These are phyloP conservation scores for Leiothrix lutea DNA, from an alignment of 2,113 vertebrate species.

Conservation along the genomic window DNA sequence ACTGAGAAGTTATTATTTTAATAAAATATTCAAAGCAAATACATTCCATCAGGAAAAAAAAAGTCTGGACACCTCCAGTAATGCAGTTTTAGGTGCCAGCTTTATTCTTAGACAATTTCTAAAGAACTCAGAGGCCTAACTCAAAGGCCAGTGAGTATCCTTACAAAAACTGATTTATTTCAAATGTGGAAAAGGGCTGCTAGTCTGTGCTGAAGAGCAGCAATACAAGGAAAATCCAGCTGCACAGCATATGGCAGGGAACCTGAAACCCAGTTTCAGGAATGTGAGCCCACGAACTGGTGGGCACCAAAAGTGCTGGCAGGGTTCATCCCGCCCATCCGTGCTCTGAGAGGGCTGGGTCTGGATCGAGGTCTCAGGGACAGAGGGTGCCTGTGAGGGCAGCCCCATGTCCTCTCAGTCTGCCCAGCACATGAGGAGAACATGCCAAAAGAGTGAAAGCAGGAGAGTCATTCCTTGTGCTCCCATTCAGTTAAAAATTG, in stretches of 20 bases:
- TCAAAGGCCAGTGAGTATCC: neutral
- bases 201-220: neutral
- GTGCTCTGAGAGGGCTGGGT: neutral
- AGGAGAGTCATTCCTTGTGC: neutral
- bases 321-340: neutral
- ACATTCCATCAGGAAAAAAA: neutral
- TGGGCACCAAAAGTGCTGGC: neutral
- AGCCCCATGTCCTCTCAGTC: neutral
- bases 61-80: neutral
- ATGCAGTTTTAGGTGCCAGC: neutral
- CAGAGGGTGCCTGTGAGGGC: accelerated
- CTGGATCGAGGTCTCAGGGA: accelerated
- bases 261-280: neutral
- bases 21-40: neutral
- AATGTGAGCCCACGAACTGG: neutral
- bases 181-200: neutral
- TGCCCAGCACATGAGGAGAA: neutral
- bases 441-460: neutral
- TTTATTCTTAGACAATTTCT: neutral
- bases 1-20: neutral
- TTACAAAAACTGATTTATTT: neutral
- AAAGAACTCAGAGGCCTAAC: neutral
- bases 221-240: neutral
- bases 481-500: neutral
- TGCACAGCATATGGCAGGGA: neutral